Evolutionary conservation across 2,888 invertebrate species (phyloP).

Genomic region (Dolichomitus sp.): DNA sequence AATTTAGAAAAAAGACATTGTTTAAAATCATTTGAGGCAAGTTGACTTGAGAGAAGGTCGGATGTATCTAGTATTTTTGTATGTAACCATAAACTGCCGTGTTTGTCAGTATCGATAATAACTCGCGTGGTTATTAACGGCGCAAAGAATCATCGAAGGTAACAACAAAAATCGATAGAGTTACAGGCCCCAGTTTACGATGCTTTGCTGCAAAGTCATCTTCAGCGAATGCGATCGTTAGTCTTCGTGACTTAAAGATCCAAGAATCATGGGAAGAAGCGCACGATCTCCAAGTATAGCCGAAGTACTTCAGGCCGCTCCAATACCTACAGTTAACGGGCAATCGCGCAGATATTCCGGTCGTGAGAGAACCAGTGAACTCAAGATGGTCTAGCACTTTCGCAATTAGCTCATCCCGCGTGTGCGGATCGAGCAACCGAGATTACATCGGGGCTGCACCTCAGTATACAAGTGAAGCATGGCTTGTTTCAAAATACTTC

Average conservation of each 20-base stretch:
- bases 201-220: constrained; percentile 2
- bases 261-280: constrained; percentile 9
- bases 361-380: constrained; percentile 24
- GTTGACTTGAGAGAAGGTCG: neutral
- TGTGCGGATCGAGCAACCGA: constrained; percentile 3
- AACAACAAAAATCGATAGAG: constrained; percentile 8
- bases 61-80: neutral
- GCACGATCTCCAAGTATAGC: constrained; percentile 7
- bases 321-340: constrained; percentile 5
- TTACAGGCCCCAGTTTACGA: neutral
- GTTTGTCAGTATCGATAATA: neutral
- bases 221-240: neutral
- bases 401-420: constrained; percentile 22
- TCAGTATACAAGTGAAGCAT: neutral
- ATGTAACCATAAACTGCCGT: neutral
- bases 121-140: neutral
- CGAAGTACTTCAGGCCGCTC: neutral
- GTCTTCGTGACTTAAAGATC: neutral
- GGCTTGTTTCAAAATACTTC: neutral
- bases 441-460: neutral
- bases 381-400: constrained; percentile 21
- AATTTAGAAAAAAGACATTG: too few species aligned
- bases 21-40: neutral
- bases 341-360: constrained; percentile 8
- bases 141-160: neutral